Base-by-base conservation (phyloP, 2,797 vertebrate species). In the Darevskia nairensis region DNA sequence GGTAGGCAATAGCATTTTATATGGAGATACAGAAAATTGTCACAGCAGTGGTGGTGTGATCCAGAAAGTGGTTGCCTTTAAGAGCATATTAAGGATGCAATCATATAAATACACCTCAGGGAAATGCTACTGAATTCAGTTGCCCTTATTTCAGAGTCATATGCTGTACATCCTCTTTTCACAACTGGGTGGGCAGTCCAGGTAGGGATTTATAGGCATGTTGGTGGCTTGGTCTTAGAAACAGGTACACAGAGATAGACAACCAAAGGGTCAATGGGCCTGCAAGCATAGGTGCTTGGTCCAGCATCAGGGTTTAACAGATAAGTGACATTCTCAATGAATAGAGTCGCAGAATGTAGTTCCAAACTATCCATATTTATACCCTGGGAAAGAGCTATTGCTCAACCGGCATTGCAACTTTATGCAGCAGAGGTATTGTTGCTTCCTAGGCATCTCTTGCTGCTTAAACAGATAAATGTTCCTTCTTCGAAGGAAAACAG, bases 321-420 rank as follows among this genome's bases (percentile, higher is more conserved):
- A 39, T 23, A 6, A 39, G 32, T 35, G 21, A 25, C 21, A 66
- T 39, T 64, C 61, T 46, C 81, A 46, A 50, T 55, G 68, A 11
- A 39, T 2, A 50, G 66, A 55, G n/a, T 72, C 7, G 29, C 32
- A 23, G 25, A 44, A 6, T 69, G 27, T 8, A 46, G 27, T 71
- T 71, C 10, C 44, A 83, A 46, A 13, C 29, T 23, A 50, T 83
- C 68, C 41, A 72, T 83, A 83, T 83, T 72, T 82, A 71, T 82
- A 32, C 29, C 8, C 17, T 46, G 41, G 41, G 25, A 82, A 46
- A 80, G 32, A 46, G 41, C 29, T 9, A 46, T 71, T 71, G 46
- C 17, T 82, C 66, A 71, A 3, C 64, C 29, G 61, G 25, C 41
- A 82, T 44, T 21, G 32, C 66, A 82, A 50, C 64, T 71, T 71